Evolutionary conservation across 2,113 vertebrate species (phyloP).

Genomic region (Plecturocebus donacophilus): DNA sequence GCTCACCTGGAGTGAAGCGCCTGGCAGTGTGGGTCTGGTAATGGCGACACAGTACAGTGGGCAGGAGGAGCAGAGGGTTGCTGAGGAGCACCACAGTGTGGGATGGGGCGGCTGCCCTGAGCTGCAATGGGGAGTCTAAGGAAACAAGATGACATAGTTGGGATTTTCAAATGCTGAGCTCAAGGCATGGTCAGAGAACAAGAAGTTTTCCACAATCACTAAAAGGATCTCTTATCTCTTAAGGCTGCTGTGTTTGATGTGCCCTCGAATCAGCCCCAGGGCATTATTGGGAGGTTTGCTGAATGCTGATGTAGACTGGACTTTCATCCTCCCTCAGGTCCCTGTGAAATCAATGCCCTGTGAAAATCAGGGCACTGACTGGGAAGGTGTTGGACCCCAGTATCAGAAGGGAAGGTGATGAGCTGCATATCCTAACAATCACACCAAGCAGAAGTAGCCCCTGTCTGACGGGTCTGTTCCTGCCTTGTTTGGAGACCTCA

Average conservation of each 20-base stretch:
- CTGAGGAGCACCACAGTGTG: too few relatives aligned
- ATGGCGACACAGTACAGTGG: fast-evolving
- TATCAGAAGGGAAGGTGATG: fast-evolving
- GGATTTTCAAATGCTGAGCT: background rate
- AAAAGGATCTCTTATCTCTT: fast-evolving
- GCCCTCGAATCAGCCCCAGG: background rate
- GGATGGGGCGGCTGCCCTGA: background rate
- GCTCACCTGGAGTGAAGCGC: fast-evolving
- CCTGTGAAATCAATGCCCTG: too few relatives aligned
- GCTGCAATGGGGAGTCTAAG: fast-evolving
- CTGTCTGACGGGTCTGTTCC: fast-evolving
- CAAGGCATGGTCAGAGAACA: fast-evolving
- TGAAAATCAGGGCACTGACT: fast-evolving
- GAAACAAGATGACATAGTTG: fast-evolving
- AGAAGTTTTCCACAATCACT: fast-evolving
- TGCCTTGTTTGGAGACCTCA: background rate
- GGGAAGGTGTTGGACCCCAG: background rate
- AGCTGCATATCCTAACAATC: fast-evolving
- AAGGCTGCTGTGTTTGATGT: fast-evolving
- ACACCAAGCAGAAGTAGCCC: fast-evolving
- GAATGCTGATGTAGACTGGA: fast-evolving
- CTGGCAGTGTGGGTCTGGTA: background rate
- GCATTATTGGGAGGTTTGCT: too few relatives aligned
- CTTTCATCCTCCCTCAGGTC: too few relatives aligned
- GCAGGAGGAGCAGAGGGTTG: fast-evolving